Evolutionary conservation across 2,113 vertebrate genomes (phyloP).

Genomic region (Gavia stellata): DNA sequence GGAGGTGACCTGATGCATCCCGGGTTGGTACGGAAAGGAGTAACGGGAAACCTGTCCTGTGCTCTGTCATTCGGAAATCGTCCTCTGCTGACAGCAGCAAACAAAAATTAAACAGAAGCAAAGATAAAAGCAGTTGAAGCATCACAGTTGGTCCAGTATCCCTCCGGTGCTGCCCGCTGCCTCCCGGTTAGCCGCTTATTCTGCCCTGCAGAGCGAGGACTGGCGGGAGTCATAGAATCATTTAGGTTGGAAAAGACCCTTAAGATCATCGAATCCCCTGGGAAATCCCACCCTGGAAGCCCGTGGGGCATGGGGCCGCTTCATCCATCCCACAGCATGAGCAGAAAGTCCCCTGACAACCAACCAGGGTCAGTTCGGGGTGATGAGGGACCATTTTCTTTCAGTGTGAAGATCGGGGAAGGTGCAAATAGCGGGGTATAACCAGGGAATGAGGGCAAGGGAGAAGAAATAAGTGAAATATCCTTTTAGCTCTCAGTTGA

Average conservation of each 20-base stretch:
- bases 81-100: not conserved
- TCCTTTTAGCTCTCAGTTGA: not conserved
- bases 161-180: not conserved
- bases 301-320: not conserved
- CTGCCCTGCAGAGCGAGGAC: not conserved
- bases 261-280: not conserved
- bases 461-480: not conserved
- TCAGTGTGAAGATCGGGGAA: not conserved
- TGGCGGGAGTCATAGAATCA: not conserved
- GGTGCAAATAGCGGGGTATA: not conserved
- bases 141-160: not conserved
- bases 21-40: not conserved
- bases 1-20: not conserved
- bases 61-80: not conserved
- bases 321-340: not conserved
- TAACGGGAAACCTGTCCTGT: not conserved
- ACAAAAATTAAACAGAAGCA: not conserved
- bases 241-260: not conserved
- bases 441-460: not conserved
- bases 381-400: not conserved
- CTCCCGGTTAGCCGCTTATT: not conserved
- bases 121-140: not conserved
- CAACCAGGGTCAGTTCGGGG: not conserved
- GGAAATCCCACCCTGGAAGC: not conserved
- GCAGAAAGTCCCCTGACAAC: not conserved